Evolutionary conservation across 2,888 invertebrate genomes (phyloP).

Genomic region (Lamellibrachia columna): DNA sequence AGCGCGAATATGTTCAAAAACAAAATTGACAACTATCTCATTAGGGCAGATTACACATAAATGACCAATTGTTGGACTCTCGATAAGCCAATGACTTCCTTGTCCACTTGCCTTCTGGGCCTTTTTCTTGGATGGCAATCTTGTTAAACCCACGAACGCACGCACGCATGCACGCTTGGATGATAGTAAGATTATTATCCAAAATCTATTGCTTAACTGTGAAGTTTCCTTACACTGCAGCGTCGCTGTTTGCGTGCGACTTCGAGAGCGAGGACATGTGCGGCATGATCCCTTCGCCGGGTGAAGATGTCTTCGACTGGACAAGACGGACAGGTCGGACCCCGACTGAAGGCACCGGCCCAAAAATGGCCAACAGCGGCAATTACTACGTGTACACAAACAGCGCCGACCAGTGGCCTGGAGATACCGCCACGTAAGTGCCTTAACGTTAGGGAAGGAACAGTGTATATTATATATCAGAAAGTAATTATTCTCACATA

Average conservation of each 20-base stretch:
- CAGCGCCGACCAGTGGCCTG: neutral
- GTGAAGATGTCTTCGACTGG: neutral
- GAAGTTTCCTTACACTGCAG: neutral
- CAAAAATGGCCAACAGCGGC: neutral
- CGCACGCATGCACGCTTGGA: too few species aligned
- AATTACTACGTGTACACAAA: neutral
- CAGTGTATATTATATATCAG: too few species aligned
- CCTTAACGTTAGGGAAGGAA: too few species aligned
- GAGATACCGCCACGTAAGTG: neutral
- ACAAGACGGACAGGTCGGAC: neutral
- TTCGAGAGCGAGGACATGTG: neutral
- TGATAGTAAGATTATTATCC: neutral
- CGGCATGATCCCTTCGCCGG: neutral
- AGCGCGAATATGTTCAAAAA: too few species aligned
- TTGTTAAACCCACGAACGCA: too few species aligned
- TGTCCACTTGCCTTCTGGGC: too few species aligned
- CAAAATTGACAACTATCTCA: too few species aligned
- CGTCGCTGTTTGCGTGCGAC: conserved; percentile 3
- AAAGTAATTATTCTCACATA: too few species aligned
- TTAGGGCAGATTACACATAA: too few species aligned
- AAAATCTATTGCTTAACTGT: neutral
- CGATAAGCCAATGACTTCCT: too few species aligned
- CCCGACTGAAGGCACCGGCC: neutral
- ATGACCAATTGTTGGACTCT: too few species aligned
- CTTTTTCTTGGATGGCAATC: too few species aligned